These are phyloP conservation scores for Diadegma fenestrale DNA, from an alignment of 2,888 invertebrate genomes.

Conservation along the genomic window DNA sequence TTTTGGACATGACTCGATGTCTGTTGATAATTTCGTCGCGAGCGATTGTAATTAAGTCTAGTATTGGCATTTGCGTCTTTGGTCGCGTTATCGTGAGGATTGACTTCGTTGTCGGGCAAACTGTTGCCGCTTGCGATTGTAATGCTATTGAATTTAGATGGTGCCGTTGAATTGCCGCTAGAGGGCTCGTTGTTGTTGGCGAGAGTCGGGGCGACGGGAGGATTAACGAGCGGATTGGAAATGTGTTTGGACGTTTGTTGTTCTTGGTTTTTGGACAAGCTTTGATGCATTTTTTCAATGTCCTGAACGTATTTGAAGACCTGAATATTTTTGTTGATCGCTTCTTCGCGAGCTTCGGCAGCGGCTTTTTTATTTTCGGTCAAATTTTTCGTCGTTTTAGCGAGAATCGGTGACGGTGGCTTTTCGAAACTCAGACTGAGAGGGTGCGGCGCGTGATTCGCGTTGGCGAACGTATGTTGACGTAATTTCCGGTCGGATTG, in stretches of 20 bases:
- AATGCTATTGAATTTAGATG: constrained; percentile 72
- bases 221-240: constrained; percentile 55
- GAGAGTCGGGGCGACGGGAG: not conserved
- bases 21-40: constrained; percentile 77
- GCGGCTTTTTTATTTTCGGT: constrained; percentile 79
- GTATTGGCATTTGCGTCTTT: constrained; percentile 75
- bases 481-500: constrained; percentile 79
- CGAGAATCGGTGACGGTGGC: constrained; percentile 77
- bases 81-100: constrained; percentile 69
- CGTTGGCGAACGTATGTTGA: constrained; percentile 80
- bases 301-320: constrained; percentile 85
- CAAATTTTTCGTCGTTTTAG: constrained; percentile 77
- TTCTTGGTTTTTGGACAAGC: constrained; percentile 79
- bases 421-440: constrained; percentile 80
- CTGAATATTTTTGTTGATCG: constrained; percentile 81
- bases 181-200: constrained; percentile 70
- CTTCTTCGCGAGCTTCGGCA: constrained; percentile 80
- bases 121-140: constrained; percentile 68
- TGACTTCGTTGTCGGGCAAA: constrained; percentile 70
- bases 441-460: constrained; percentile 76
- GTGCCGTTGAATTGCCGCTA: constrained; percentile 65
- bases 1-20: constrained; percentile 39
- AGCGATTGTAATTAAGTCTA: constrained; percentile 75
- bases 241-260: constrained; percentile 73
- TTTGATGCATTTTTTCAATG: constrained; percentile 86